These are phyloP conservation scores for Enteromius mattozi DNA, from an alignment of 2,797 vertebrate species.

Conservation along the genomic window DNA sequence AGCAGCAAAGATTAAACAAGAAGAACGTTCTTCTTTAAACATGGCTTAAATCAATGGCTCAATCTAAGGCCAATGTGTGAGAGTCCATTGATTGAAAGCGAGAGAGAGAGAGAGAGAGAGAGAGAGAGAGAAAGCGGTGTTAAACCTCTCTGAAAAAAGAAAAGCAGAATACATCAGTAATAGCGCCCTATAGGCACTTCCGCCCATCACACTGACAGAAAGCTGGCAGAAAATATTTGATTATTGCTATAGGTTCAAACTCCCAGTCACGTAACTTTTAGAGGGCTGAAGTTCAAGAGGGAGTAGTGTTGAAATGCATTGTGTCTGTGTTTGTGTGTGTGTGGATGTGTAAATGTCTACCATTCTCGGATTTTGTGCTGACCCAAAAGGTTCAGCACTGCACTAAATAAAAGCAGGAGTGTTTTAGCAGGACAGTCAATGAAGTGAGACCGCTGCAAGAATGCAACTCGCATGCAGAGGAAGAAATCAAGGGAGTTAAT, in stretches of 20 bases:
- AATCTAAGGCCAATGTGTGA: conserved; percentile 14
- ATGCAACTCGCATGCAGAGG: not conserved
- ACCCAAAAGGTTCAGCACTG: conserved; percentile 11
- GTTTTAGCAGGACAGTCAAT: conserved; percentile 27
- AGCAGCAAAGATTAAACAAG: conserved; percentile 29
- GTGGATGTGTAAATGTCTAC: not conserved
- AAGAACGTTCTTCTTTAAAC: conserved; percentile 23
- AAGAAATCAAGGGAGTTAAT: not conserved
- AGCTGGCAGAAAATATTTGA: conserved; percentile 28
- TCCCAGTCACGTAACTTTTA: not conserved
- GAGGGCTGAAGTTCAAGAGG: conserved; percentile 4
- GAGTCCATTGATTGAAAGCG: conserved; percentile 12
- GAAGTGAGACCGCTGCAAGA: not conserved
- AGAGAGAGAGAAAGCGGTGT: not conserved
- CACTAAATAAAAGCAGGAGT: conserved; percentile 29
- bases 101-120: not conserved
- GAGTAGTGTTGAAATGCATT: not conserved
- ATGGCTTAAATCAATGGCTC: conserved; percentile 33
- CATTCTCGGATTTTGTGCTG: conserved; percentile 1
- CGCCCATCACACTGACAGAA: not conserved
- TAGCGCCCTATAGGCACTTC: conserved; percentile 6
- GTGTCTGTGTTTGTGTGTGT: not conserved
- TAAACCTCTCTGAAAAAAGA: conserved; percentile 11
- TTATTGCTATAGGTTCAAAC: conserved; percentile 9
- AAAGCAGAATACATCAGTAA: conserved; percentile 2